These are phyloP conservation scores for Plutomurus gul DNA, from an alignment of 1,140 invertebrate genomes.

Conservation along the genomic window DNA sequence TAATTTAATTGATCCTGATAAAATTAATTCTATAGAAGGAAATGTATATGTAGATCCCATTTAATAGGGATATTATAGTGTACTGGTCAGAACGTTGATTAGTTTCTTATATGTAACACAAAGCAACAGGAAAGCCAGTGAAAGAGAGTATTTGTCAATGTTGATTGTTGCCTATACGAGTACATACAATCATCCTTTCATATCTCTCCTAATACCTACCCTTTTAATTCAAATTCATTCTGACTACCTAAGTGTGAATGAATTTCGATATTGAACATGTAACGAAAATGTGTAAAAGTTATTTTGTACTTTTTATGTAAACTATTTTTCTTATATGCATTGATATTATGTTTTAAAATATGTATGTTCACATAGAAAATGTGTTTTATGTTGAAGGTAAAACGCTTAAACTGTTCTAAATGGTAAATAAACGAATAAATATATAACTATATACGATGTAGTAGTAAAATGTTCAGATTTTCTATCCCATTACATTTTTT, in stretches of 20 bases:
- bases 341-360: slow-evolving; percentile 25
- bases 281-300: slow-evolving; percentile 11
- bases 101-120: slow-evolving; percentile 12
- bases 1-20: slow-evolving; percentile 25
- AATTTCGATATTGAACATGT: neutral
- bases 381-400: slow-evolving; percentile 15
- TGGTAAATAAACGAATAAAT: slow-evolving; percentile 13
- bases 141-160: slow-evolving; percentile 3
- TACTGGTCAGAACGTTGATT: slow-evolving; percentile 10
- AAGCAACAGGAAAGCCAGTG: slow-evolving; percentile 22
- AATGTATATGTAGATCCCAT: neutral
- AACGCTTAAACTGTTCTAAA: slow-evolving; percentile 27
- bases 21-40: slow-evolving; percentile 22
- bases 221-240: slow-evolving; percentile 2
- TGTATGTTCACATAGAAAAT: slow-evolving; percentile 18
- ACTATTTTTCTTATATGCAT: slow-evolving; percentile 25
- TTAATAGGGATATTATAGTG: neutral
- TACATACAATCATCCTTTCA: slow-evolving; percentile 6
- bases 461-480: too few relatives aligned
- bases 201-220: neutral
- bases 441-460: neutral
- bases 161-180: neutral
- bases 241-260: neutral
- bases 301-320: slow-evolving; percentile 28
- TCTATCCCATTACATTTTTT: too few relatives aligned